Conservation (phyloP, 2,113 vertebrate genomes). For the Willisornis vidua region DNA sequence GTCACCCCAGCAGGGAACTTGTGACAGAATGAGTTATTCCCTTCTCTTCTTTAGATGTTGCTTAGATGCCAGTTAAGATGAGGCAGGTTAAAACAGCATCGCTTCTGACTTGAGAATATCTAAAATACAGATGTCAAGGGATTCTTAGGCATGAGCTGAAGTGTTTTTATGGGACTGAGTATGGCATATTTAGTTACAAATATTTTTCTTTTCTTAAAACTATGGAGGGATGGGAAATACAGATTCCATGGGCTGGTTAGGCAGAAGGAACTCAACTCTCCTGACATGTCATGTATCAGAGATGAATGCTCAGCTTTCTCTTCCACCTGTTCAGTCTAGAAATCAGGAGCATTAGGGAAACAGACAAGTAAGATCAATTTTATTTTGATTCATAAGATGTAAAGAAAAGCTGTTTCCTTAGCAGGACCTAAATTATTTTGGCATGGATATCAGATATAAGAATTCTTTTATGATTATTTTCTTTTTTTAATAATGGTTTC, state of each 20-base stretch:
- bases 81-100: background rate
- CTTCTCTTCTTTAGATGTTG: background rate
- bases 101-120: background rate
- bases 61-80: background rate
- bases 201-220: background rate
- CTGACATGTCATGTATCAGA: background rate
- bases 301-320: background rate
- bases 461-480: background rate
- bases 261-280: background rate
- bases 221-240: background rate
- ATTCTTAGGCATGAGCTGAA: background rate
- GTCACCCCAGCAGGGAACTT: background rate
- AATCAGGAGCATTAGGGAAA: background rate
- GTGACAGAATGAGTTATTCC: background rate
- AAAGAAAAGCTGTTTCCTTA: background rate
- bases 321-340: background rate
- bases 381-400: background rate
- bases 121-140: background rate
- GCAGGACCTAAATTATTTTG: background rate
- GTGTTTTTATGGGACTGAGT: background rate
- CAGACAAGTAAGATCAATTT: background rate
- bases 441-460: background rate
- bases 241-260: background rate
- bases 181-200: rapidly evolving
- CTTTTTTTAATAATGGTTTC: background rate